Base-by-base conservation (phyloP, 1,140 invertebrate species). In the Teleogryllus occipitalis region DNA sequence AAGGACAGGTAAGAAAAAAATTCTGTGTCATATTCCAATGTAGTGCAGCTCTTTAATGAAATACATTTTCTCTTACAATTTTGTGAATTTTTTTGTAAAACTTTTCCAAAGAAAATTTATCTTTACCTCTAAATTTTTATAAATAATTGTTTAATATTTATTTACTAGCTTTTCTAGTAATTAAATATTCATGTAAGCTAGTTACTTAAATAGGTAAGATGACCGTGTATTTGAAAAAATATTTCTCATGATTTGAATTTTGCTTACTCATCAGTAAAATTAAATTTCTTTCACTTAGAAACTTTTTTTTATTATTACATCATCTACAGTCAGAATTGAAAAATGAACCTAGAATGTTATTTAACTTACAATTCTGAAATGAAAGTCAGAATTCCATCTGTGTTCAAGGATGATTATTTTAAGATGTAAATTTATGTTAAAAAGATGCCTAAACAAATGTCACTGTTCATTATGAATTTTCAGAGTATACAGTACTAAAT, bases 1-100 rank as follows among this genome's bases (percentile, higher is more conserved):
- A 93, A 83, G 92, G 93, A 7, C 92, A 80, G 79, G 79, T 80
- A 80, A 49, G 39, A 48, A 21, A 48, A 46, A 39, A 14, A 12
- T 65, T 48, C 46, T 73, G 14, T 65, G 10, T 65, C 7, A 7
- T 65, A 10, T 65, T 65, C 54, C 7, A 65, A 65, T 65, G 10
- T 65, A 65, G 10, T 65, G 54, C 54, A 3, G 18, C 54, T 14
- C 1, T 18, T 14, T 10, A 65, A 65, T 14, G 18, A 65, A 65
- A 65, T 65, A 65, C 18, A 65, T 14, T 65, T 65, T 65, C 54
- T 65, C 10, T 65, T 65, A 65, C 10, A 65, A 65, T 14, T 65
- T 3, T 65, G 18, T 65, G 18, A 18, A 14, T 65, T 65, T 14
- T 14, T 65, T 65, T 65, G 54, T 14, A 65, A 65, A 65, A 14